These are phyloP conservation scores for Sebastes itinus DNA, from an alignment of 2,797 vertebrate genomes.

Conservation along the genomic window DNA sequence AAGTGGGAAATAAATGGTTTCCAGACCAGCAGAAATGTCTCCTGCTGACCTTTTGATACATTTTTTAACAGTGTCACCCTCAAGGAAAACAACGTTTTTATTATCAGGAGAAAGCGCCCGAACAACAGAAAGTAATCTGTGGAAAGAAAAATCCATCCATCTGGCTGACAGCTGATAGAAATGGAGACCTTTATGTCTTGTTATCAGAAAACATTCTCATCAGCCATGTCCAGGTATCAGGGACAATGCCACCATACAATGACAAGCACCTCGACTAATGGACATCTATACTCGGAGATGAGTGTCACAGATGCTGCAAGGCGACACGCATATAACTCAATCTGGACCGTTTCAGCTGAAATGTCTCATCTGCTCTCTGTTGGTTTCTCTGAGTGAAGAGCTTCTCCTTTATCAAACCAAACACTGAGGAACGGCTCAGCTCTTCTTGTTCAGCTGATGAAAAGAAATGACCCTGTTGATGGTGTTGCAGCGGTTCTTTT, in stretches of 20 bases:
- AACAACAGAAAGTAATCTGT: background rate
- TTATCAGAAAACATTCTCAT: background rate
- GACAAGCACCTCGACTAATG: background rate
- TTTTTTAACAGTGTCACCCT: too few relatives aligned
- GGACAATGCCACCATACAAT: background rate
- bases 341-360: background rate
- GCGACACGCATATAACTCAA: background rate
- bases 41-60: too few relatives aligned
- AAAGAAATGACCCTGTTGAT: background rate
- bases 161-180: background rate
- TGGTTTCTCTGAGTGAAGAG: background rate
- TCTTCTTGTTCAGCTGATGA: background rate
- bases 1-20: background rate
- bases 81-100: background rate
- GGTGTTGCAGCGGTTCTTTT: background rate
- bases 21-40: background rate
- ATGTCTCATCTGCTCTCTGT: background rate
- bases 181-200: background rate
- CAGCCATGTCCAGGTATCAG: background rate
- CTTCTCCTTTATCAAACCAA: constrained; percentile 1
- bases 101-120: background rate
- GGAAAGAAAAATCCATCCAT: background rate
- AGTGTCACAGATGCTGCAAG: background rate
- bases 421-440: background rate
- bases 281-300: background rate